These are phyloP conservation scores for Neosalanx taihuensis DNA, from an alignment of 2,797 vertebrate genomes.

Conservation along the genomic window DNA sequence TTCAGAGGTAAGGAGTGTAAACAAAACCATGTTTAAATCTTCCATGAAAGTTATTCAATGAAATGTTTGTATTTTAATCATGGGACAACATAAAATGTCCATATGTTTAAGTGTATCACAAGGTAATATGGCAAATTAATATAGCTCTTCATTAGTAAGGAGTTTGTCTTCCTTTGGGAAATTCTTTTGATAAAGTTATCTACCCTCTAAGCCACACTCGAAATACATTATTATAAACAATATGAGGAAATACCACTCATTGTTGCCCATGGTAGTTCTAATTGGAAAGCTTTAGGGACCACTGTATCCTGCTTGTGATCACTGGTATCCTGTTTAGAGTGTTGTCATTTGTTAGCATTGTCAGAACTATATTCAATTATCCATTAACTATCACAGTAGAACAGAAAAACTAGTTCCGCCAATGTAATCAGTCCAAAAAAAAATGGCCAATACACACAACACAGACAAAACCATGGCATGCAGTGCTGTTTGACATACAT, in stretches of 20 bases:
- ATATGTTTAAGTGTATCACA: neutral
- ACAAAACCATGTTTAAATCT: no score
- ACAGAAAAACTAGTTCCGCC: conserved; percentile 41
- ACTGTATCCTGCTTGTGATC: conserved; percentile 39
- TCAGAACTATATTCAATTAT: neutral
- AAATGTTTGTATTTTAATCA: neutral
- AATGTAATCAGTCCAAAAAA: conserved; percentile 37
- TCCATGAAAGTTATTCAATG: no score
- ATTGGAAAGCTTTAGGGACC: conserved; percentile 14
- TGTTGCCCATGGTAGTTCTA: conserved; percentile 25
- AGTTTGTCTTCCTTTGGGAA: neutral
- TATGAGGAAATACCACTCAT: conserved; percentile 49
- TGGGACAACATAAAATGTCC: neutral
- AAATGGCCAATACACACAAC: conserved; percentile 32
- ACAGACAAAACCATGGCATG: conserved; percentile 50
- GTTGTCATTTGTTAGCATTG: neutral
- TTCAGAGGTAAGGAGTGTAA: neutral
- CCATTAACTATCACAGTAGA: conserved; percentile 30
- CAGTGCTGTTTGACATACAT: conserved; percentile 10
- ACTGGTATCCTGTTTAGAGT: conserved; percentile 35
- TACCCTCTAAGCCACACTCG: neutral
- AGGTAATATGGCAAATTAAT: no score
- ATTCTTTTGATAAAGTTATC: neutral
- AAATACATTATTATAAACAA: conserved; percentile 41
- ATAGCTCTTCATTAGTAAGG: no score